phyloP scores from a whole-genome alignment of 1,140 invertebrate genomes.

The Orussus abietinus region DNA sequence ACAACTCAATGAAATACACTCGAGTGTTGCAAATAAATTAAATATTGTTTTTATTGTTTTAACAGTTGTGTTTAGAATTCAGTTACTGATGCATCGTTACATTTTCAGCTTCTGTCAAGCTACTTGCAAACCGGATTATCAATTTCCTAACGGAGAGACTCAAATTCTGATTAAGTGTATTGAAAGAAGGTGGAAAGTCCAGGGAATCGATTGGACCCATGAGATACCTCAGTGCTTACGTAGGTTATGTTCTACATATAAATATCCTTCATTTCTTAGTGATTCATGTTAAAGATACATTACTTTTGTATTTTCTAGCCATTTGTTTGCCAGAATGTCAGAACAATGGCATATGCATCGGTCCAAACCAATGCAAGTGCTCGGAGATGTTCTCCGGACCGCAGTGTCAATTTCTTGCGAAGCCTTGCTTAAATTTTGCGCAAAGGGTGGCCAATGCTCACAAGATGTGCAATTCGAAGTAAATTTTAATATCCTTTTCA shows the following conservation, averaged over 20 bases:
- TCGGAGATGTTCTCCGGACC: constrained; percentile 67
- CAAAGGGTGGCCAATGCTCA: constrained; percentile 62
- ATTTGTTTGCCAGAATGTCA: constrained; percentile 69
- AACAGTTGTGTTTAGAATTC: not conserved
- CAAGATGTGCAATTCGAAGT: constrained; percentile 63
- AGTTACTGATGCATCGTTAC: not conserved
- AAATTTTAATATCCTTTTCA: no score
- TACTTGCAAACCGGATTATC: constrained; percentile 55
- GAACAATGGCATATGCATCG: constrained; percentile 74
- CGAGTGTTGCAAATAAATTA: no score
- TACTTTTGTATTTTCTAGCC: constrained; percentile 51
- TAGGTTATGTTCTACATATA: constrained; percentile 37
- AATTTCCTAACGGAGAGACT: constrained; percentile 59
- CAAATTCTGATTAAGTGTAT: constrained; percentile 55
- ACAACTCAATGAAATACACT: no score
- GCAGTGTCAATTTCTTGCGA: constrained; percentile 70
- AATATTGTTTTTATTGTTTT: no score
- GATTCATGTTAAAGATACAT: constrained; percentile 12
- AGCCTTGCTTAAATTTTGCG: constrained; percentile 64
- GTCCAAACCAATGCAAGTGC: constrained; percentile 69
- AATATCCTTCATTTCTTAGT: not conserved
- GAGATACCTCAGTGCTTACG: constrained; percentile 62
- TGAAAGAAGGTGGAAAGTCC: constrained; percentile 56
- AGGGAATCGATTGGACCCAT: constrained; percentile 49
- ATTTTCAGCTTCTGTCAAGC: constrained; percentile 54